Evolutionary conservation across 2,888 invertebrate genomes (phyloP), one percentile per base, ranked within the genome.

Genomic region (Resseliella maxima): DNA sequence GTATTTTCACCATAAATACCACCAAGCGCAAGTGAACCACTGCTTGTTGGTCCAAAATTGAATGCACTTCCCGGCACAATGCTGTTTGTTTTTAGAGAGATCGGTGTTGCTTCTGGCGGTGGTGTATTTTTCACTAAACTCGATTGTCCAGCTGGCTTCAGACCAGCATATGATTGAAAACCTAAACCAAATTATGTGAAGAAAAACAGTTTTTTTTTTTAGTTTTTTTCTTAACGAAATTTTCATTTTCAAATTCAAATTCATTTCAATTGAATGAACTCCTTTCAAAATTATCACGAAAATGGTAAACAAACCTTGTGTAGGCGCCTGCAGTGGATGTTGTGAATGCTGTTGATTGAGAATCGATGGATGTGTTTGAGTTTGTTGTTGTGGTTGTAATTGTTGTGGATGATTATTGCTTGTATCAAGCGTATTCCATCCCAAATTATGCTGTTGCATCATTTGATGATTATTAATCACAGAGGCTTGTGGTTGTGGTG

Each of bases 41-140:
- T 90, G 87, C 93, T 92, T 0, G 95, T 92, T 3, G 95, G 93
- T 27, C 95, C 95, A 89, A 96, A 97, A 90, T 96, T 96, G 89
- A 96, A 97, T 86, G 96, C 96, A 91, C 96, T 96, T 38, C 95
- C 94, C 10, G 96, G 94, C 88, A 96, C 95, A 89, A 95, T 5
- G 93, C 92, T 36, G 31, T 89, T 90, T 35, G 90, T 87, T 50
- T 90, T 89, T 88, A 92, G 92, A 8, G 87, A 89, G 87, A 91
- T 92, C 88, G 88, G 64, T 12, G 88, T 81, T 12, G 86, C 85
- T 6, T 83, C 85, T 27, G 46, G 24, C 6, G 87, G 31, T 27
- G 81, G 46, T 15, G 86, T 88, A 59, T 90, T 90, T n/a, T 89
- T 87, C 36, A 89, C 89, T 88, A 92, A 92, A 3, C 31, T 35